Percentiles rank a stretch among this genome's conserved stretches.
Conservation (phyloP, 1,140 invertebrate genomes). For the Nomia melanderi region DNA sequence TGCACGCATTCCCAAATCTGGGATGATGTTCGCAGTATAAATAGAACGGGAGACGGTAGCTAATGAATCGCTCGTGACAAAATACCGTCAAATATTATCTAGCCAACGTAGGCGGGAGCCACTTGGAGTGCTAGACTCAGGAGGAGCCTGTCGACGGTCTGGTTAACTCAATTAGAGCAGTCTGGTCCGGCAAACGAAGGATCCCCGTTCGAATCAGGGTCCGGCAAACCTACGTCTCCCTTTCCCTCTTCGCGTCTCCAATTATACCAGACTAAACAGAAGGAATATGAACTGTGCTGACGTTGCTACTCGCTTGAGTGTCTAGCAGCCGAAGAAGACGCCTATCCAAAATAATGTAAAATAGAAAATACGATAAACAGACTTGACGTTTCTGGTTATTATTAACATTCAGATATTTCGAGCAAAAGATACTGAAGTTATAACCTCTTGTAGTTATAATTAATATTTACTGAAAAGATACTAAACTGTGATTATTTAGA, state of each 20-base stretch:
- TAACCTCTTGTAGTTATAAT: too few species aligned
- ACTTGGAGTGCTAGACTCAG: background rate
- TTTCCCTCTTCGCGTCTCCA: constrained; percentile 29
- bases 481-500: too few species aligned
- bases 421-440: too few species aligned
- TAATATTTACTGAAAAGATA: too few species aligned
- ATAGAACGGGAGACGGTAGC: background rate
- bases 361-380: too few species aligned
- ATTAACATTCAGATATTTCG: too few species aligned
- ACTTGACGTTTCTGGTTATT: too few species aligned
- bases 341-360: too few species aligned
- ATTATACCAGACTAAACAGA: constrained; percentile 4
- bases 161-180: constrained; percentile 15
- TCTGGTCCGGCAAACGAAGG: constrained; percentile 7
- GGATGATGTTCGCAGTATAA: background rate
- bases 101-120: background rate
- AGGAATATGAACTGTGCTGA: background rate
- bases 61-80: constrained; percentile 4
- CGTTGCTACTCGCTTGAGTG: background rate
- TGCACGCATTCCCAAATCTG: background rate
- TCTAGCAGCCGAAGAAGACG: too few species aligned
- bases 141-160: background rate
- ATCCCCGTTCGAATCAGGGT: constrained; percentile 18
- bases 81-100: constrained; percentile 10
- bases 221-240: constrained; percentile 15